A percentile compares a stretch with the other conserved stretches of the same genome.
Conservation (phyloP, 2,797 vertebrate genomes). For the Sarcophilus harrisii region DNA sequence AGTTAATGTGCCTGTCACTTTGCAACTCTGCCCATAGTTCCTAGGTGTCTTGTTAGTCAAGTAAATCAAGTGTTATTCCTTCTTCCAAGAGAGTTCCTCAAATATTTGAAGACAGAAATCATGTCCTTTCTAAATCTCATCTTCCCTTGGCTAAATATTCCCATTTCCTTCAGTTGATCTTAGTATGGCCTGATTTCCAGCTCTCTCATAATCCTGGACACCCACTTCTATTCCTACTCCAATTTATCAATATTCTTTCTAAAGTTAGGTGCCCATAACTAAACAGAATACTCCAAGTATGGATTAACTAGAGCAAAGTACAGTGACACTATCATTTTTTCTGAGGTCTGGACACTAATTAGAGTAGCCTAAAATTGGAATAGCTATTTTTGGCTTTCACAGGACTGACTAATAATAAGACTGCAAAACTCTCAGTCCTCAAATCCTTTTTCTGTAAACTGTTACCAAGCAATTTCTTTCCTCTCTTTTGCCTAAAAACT, state of each 20-base stretch:
- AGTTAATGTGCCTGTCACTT: neutral
- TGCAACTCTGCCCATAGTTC: neutral
- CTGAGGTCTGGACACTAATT: neutral
- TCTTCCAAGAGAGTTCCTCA: neutral
- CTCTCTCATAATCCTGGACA: neutral
- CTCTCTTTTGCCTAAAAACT: neutral
- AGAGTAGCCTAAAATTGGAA: neutral
- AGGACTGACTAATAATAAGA: neutral
- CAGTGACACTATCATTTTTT: neutral
- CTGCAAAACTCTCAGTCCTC: neutral
- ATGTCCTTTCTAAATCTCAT: neutral
- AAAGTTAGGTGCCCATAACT: neutral
- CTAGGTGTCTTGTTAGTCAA: neutral
- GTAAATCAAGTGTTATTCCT: neutral
- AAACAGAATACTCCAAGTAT: neutral
- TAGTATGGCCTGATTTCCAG: neutral
- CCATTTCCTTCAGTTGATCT: neutral
- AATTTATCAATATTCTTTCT: neutral
- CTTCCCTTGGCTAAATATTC: neutral
- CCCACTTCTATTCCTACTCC: neutral
- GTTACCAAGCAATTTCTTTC: neutral
- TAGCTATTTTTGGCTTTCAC: neutral
- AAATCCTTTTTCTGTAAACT: neutral
- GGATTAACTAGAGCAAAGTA: neutral
- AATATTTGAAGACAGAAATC: neutral